A percentile compares a stretch with the other conserved stretches of the same genome.
Evolutionary conservation across 53 echinoderm and acorn worm genomes (phyloP).

Genomic region (Mesocentrotus franciscanus): DNA sequence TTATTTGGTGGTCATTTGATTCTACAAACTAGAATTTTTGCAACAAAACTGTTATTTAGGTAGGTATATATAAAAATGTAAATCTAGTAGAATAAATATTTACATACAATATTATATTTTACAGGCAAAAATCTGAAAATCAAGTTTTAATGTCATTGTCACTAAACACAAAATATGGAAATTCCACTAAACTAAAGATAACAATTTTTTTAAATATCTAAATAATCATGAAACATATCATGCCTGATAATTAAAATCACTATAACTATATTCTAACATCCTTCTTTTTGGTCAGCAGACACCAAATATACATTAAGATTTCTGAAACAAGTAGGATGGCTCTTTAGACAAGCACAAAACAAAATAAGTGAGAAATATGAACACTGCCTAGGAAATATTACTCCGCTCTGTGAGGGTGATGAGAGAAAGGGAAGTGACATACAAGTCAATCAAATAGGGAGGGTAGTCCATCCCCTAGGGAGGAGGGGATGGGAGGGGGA

Average conservation of each 20-base stretch:
- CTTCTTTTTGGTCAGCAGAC: not conserved
- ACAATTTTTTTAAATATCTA: too few relatives aligned
- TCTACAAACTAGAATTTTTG: too few relatives aligned
- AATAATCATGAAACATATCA: too few relatives aligned
- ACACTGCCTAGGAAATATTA: slow-evolving; percentile 48
- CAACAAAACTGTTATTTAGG: too few relatives aligned
- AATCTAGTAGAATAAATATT: too few relatives aligned
- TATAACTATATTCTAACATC: not conserved
- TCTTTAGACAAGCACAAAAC: not conserved
- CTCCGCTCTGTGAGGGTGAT: slow-evolving; percentile 15
- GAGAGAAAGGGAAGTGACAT: slow-evolving; percentile 61
- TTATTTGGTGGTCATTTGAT: too few relatives aligned
- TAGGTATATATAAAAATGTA: too few relatives aligned
- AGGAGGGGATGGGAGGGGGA: slow-evolving; percentile 35
- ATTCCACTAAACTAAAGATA: too few relatives aligned
- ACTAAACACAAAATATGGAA: too few relatives aligned
- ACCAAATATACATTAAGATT: not conserved
- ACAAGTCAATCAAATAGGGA: slow-evolving; percentile 57
- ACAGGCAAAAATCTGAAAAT: too few relatives aligned
- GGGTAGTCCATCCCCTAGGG: slow-evolving; percentile 37
- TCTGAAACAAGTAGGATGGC: not conserved
- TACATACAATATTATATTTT: too few relatives aligned
- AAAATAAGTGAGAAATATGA: slow-evolving; percentile 3
- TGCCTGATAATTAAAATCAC: not conserved
- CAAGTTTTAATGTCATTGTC: too few relatives aligned